Evolutionary conservation across 1,140 invertebrate genomes (phyloP).

Genomic region (Drusus annulatus): DNA sequence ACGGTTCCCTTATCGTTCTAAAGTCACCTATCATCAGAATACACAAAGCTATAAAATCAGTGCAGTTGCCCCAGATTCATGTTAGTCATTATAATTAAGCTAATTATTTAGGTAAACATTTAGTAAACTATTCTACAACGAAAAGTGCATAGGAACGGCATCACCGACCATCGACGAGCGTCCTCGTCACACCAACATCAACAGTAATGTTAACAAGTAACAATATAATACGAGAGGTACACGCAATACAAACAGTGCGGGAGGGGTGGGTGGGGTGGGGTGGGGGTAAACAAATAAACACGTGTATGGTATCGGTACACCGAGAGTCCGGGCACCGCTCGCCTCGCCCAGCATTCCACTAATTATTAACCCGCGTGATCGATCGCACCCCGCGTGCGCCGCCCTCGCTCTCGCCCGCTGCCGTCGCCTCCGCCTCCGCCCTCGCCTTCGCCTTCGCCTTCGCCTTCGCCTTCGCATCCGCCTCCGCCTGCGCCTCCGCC

Average conservation of each 20-base stretch:
- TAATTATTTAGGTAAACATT: too few relatives aligned
- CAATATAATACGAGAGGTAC: background rate
- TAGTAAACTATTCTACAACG: background rate
- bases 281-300: too few relatives aligned
- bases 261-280: too few relatives aligned
- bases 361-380: background rate
- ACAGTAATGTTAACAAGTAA: too few relatives aligned
- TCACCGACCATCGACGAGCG: too few relatives aligned
- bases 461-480: background rate
- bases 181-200: background rate
- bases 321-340: too few relatives aligned
- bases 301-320: too few relatives aligned
- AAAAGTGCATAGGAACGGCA: constrained; percentile 22
- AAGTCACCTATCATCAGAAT: background rate
- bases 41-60: constrained; percentile 19
- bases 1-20: background rate
- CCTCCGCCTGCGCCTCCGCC: background rate
- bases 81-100: background rate
- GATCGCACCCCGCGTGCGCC: background rate
- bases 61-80: constrained; percentile 9
- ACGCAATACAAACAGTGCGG: background rate
- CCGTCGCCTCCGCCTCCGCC: background rate
- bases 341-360: too few relatives aligned
- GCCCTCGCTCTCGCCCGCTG: background rate
- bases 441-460: background rate